Conservation (phyloP, 2,888 invertebrate species). For the Periphyllus acericola region DNA sequence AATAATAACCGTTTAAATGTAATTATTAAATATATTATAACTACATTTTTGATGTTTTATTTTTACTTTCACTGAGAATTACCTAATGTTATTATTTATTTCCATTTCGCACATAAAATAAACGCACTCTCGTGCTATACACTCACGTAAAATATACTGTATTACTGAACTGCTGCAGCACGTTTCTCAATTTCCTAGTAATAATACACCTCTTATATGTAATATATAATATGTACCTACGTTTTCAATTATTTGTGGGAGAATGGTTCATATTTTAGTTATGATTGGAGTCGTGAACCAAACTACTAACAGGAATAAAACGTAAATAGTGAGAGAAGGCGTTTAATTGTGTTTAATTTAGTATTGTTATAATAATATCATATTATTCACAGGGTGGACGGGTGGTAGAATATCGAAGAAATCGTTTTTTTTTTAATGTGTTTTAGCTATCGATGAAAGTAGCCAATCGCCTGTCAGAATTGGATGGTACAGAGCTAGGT, state of each 20-base stretch:
- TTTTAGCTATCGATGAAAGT: constrained; percentile 29
- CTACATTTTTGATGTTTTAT: background rate
- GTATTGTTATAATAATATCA: background rate
- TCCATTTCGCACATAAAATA: background rate
- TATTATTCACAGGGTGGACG: background rate
- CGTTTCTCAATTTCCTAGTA: background rate
- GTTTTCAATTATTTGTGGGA: background rate
- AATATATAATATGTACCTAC: background rate
- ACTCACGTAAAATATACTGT: background rate
- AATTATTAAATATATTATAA: background rate
- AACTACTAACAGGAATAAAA: background rate
- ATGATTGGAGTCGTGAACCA: background rate
- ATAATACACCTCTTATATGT: background rate
- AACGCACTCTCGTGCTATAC: background rate
- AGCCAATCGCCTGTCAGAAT: background rate
- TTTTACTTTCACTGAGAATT: background rate
- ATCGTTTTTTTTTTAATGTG: background rate
- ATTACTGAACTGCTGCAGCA: background rate
- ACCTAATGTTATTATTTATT: background rate
- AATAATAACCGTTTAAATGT: no score
- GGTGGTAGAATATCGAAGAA: background rate
- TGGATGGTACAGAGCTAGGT: constrained; percentile 69
- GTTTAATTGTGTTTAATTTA: background rate
- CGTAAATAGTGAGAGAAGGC: background rate
- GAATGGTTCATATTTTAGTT: background rate